phyloP scores from a whole-genome alignment of 1,140 invertebrate genomes.

The Colletes latitarsis region DNA sequence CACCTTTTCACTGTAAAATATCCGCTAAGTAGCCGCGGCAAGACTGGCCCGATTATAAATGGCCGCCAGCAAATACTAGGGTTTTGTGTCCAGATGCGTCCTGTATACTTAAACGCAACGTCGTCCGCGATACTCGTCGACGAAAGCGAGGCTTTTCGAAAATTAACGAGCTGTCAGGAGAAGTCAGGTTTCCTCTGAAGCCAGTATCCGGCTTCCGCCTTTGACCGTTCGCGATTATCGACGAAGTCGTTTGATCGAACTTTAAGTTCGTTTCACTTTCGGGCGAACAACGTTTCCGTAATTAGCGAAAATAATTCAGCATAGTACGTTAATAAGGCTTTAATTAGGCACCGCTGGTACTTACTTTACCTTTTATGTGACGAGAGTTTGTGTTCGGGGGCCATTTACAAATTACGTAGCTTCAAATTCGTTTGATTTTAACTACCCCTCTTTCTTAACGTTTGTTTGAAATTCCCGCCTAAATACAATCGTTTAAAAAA shows the following conservation, averaged over 20 bases:
- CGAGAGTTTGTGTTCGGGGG: no score
- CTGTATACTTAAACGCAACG: slow-evolving; percentile 64
- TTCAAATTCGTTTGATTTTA: no score
- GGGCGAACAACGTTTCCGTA: background rate
- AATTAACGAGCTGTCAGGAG: slow-evolving; percentile 57
- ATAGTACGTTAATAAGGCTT: no score
- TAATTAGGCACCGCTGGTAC: no score
- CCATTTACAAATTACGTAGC: no score
- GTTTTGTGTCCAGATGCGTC: slow-evolving; percentile 73
- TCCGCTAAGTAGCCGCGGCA: slow-evolving; percentile 73
- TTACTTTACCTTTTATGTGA: no score
- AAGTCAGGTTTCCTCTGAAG: background rate
- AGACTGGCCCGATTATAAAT: slow-evolving; percentile 72
- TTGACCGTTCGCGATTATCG: background rate
- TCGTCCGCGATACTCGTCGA: slow-evolving; percentile 23
- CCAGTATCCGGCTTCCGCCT: background rate
- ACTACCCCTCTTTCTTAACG: no score
- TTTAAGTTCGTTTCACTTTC: background rate
- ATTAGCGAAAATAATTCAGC: background rate
- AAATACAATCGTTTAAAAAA: no score
- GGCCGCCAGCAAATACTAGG: slow-evolving; percentile 65
- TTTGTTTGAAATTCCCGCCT: no score
- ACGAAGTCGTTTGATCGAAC: background rate
- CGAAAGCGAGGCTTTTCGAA: slow-evolving; percentile 32
- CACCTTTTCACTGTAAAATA: slow-evolving; percentile 69